These are phyloP conservation scores for Polyodon spathula DNA, from an alignment of 2,113 vertebrate species.

Conservation along the genomic window DNA sequence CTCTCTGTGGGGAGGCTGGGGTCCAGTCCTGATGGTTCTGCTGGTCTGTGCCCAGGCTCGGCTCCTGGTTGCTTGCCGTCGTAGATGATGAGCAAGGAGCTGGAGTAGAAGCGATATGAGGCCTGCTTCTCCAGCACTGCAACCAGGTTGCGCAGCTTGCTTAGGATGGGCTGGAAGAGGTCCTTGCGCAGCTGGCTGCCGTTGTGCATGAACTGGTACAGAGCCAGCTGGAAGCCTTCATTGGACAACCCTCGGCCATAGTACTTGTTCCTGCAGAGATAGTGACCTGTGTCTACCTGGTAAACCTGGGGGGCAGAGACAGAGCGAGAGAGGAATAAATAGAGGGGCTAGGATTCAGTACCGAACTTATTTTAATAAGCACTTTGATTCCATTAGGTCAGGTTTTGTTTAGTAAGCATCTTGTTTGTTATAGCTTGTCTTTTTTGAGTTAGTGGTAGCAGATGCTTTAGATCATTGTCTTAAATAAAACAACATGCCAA, in stretches of 20 bases:
- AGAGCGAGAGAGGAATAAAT: neutral
- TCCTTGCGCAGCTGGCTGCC: slow-evolving; percentile 79
- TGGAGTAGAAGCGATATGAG: slow-evolving; percentile 97
- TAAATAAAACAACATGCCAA: too few species aligned
- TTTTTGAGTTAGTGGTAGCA: too few species aligned
- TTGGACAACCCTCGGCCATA: slow-evolving; percentile 86
- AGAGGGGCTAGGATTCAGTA: too few species aligned
- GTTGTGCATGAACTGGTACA: slow-evolving; percentile 89
- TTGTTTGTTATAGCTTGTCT: too few species aligned
- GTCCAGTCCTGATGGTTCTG: slow-evolving; percentile 23
- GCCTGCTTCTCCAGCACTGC: slow-evolving; percentile 82
- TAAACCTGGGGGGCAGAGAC: slow-evolving; percentile 65
- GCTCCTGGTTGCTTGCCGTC: slow-evolving; percentile 72
- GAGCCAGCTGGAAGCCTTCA: slow-evolving; percentile 82
- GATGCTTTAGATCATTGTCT: too few species aligned
- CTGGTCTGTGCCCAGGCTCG: slow-evolving; percentile 38
- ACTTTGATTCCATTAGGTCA: too few species aligned
- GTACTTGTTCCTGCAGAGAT: slow-evolving; percentile 96
- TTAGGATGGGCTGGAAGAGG: slow-evolving; percentile 83
- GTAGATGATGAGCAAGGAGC: slow-evolving; percentile 95
- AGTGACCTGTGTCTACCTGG: slow-evolving; percentile 88
- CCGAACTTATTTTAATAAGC: too few species aligned
- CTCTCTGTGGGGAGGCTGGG: slow-evolving; percentile 12
- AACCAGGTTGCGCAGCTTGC: slow-evolving; percentile 82
- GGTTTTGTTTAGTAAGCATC: too few species aligned